Evolutionary conservation across 2,797 vertebrate species (phyloP).

Genomic region (Cephalopachus bancanus): DNA sequence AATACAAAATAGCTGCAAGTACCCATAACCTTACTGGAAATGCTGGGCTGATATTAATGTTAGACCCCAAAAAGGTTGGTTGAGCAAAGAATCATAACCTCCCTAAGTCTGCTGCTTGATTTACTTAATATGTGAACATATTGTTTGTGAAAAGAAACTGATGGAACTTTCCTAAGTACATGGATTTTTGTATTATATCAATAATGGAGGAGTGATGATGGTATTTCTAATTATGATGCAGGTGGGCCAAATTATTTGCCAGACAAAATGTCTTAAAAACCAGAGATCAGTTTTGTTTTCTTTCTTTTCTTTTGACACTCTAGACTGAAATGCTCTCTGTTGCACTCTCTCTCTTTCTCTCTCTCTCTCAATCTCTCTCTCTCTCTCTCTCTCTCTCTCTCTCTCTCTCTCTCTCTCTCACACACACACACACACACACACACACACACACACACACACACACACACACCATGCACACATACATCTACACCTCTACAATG

Average conservation of each 20-base stretch:
- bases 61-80: neutral
- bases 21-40: neutral
- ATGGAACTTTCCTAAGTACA: neutral
- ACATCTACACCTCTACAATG: neutral
- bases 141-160: neutral
- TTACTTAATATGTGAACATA: neutral
- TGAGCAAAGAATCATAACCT: neutral
- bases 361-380: no score
- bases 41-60: neutral
- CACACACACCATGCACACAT: neutral
- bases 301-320: neutral
- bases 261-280: neutral
- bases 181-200: rapidly evolving
- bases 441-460: neutral
- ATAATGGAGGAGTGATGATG: neutral
- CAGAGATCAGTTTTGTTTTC: neutral
- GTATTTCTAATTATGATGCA: neutral
- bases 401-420: no score
- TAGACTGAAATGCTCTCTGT: no score
- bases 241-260: neutral
- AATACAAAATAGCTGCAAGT: neutral
- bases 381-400: no score
- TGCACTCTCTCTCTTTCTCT: no score
- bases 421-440: no score
- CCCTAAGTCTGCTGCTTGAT: neutral